Evolutionary conservation across 2,113 vertebrate species (phyloP), one percentile per base, ranked within the genome.

Genomic region (Bostrychus sinensis): DNA sequence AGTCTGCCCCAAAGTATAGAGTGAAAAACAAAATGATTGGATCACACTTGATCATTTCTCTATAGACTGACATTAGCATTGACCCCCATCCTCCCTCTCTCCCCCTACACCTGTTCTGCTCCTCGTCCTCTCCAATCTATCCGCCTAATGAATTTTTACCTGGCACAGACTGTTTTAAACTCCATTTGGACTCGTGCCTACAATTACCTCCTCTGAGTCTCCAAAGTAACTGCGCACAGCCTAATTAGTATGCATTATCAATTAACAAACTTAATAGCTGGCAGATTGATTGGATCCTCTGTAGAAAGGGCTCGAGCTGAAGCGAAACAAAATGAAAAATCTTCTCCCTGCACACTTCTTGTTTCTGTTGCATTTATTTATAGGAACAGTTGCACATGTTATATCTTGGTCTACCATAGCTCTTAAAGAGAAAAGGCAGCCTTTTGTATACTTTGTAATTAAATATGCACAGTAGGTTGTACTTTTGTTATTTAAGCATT

Each of bases 161-260:
- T 95, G 94, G 94, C 94, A 94, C 95, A 96, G 94, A 95, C 95
- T 96, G 95, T 94, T 95, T 95, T 95, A 94, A 96, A 97, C 93
- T 96, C 94, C 95, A 96, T 95, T 97, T 98, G 96, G 96, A 98
- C 92, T 92, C 87, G 93, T 95, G 96, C 96, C 96, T 96, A 96
- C 95, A 96, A 97, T 98, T 96, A 96, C 95, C 95, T 97, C 97
- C 95, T 95, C 95, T 93, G 95, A 96, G 96, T 96, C 95, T 97
- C 95, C 94, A 94, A 95, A 97, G 96, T 96, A 97, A 95, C 95
- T 91, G 94, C 91, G 93, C 93, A 89, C 93, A 91, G 95, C 94
- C 95, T 98, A 98, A 98, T 98, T 98, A 98, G 96, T 98, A 98
- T 98, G 96, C 96, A 97, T 98, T 98, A 98, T 97, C 96, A 98